phyloP scores from a whole-genome alignment of 2,888 invertebrate species.

The Poecilobothrus nobilitatus region DNA sequence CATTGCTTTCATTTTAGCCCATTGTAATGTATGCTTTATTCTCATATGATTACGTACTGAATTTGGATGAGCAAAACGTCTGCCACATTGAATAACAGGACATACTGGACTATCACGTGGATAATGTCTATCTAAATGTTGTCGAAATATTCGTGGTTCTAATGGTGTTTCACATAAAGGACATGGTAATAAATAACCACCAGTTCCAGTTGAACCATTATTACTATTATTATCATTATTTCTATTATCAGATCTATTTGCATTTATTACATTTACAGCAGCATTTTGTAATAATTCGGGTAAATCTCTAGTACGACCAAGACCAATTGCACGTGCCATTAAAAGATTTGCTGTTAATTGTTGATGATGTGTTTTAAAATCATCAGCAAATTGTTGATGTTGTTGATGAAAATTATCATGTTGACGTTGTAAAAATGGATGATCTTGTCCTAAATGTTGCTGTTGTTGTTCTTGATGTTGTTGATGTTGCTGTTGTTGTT shows the following conservation, averaged over 20 bases:
- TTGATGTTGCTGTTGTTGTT: constrained; percentile 28
- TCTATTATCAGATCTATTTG: constrained; percentile 28
- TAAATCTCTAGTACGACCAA: constrained; percentile 39
- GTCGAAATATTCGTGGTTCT: constrained; percentile 57
- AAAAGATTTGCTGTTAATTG: constrained; percentile 43
- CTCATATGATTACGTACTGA: constrained; percentile 83
- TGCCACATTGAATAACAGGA: constrained; percentile 66
- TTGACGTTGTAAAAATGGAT: constrained; percentile 33
- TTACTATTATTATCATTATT: constrained; percentile 23
- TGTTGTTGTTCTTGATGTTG: constrained; percentile 34
- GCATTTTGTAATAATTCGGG: constrained; percentile 41
- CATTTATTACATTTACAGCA: constrained; percentile 39
- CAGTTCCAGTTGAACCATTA: constrained; percentile 14
- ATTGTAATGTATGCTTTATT: constrained; percentile 69
- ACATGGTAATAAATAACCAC: constrained; percentile 49
- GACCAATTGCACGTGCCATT: constrained; percentile 40
- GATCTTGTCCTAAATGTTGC: constrained; percentile 33
- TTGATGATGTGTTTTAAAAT: constrained; percentile 38
- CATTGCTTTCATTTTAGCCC: constrained; percentile 74
- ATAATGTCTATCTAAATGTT: constrained; percentile 73
- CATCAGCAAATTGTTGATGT: constrained; percentile 36
- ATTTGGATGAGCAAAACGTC: constrained; percentile 73
- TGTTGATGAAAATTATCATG: constrained; percentile 27
- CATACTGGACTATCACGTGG: constrained; percentile 75
- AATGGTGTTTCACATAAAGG: constrained; percentile 64